Evolutionary conservation across 2,113 vertebrate genomes (phyloP), one percentile per base, ranked within the genome.

Genomic region (Barnardius zonarius): DNA sequence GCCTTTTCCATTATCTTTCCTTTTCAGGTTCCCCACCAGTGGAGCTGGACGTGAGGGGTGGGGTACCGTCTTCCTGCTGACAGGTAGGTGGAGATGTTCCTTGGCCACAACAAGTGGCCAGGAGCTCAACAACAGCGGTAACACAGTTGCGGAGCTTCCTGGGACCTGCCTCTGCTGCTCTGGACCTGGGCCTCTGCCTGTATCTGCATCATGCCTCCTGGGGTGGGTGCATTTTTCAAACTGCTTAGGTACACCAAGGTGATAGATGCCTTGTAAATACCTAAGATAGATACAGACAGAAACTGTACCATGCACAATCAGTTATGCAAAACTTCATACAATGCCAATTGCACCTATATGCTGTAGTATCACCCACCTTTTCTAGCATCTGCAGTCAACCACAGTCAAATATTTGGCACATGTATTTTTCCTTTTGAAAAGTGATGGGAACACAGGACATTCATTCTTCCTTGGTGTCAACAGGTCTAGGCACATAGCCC

Each of bases 241-340:
- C 44, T 95, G 96, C 89, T 96, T 97, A 95, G 94, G 84, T 97
- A 97, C 92, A 97, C 92, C 96, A 97, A 95, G 95, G 92, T 94
- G 94, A 96, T 13, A 90, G 93, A 33, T 87, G 95, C 96, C 95
- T 96, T 97, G 91, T 97, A 95, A 93, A 97, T 96, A 96, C 97
- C 96, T 97, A 96, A 95, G 96, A 97, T 66, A 97, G 96, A 97
- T 96, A 97, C 95, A 97, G 96, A 97, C 94, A 97, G 93, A 97
- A 96, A 97, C 96, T 96, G 93, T 96, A 95, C 97, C 94, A 95
- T 87, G 93, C 30, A 22, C 89, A 44, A 90, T n/a, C 77, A 70
- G 62, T 96, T 94, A 96, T 52, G 94, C 86, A 97, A 92, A 95
- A 94, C 92, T 95, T 86, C 83, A 94, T 76, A 95, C 83, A 87